phyloP scores from a whole-genome alignment of 2,797 vertebrate species.

The Phoebastria nigripes region DNA sequence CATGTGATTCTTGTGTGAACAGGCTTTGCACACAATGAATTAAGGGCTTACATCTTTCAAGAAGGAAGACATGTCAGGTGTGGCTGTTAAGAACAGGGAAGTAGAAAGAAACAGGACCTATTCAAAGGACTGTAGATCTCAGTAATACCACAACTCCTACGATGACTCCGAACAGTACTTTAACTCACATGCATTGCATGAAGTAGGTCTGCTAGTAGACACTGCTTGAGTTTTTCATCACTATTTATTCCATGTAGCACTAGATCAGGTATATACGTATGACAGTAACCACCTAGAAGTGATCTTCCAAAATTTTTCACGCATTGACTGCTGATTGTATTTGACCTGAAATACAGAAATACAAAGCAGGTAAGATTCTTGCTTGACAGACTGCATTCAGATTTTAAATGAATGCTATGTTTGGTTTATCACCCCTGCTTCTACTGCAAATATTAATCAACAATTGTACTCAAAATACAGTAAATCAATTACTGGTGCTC shows the following conservation, averaged over 20 bases:
- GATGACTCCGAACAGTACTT: neutral
- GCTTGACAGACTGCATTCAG: neutral
- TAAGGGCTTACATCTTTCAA: neutral
- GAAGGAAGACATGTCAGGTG: neutral
- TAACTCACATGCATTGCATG: conserved; percentile 83
- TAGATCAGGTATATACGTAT: conserved; percentile 83
- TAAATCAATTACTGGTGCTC: neutral
- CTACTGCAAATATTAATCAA: neutral
- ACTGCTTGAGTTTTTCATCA: conserved; percentile 81
- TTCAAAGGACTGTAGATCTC: neutral
- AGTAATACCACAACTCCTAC: neutral
- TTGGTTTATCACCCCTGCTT: neutral
- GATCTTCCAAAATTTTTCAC: conserved; percentile 84
- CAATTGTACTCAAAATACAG: neutral
- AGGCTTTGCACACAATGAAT: neutral
- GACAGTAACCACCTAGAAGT: conserved; percentile 84
- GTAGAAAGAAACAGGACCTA: neutral
- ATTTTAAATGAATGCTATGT: neutral
- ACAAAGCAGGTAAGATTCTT: neutral
- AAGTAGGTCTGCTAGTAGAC: conserved; percentile 78
- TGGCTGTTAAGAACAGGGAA: neutral
- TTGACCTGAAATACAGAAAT: conserved; percentile 73
- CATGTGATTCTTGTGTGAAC: neutral
- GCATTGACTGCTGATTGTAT: conserved; percentile 74
- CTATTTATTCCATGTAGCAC: conserved; percentile 83